These are phyloP conservation scores for Chiloscyllium punctatum DNA, from an alignment of 2,797 vertebrate genomes.

Conservation along the genomic window DNA sequence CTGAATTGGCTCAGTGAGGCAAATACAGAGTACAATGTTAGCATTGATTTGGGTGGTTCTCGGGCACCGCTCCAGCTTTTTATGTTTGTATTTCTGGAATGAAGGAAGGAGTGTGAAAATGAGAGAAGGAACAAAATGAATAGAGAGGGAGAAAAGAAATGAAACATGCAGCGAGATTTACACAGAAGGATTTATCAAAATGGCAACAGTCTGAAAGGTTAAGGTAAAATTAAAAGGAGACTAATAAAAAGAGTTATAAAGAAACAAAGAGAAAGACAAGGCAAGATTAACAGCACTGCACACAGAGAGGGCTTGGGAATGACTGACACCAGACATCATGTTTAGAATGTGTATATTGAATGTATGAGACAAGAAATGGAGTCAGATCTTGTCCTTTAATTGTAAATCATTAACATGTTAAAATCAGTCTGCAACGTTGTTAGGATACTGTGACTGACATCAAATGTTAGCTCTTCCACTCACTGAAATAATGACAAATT, in stretches of 20 bases:
- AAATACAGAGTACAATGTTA: neutral
- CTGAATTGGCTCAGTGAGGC: neutral
- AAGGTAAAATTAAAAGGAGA: neutral
- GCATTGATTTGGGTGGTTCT: neutral
- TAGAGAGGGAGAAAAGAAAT: neutral
- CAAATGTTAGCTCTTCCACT: neutral
- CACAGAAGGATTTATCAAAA: neutral
- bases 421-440: neutral
- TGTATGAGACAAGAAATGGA: neutral
- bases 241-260: neutral
- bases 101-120: neutral
- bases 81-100: neutral
- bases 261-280: neutral
- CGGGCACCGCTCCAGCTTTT: neutral
- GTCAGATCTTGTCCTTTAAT: neutral
- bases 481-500: neutral
- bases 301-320: neutral
- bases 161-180: neutral
- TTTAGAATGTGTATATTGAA: neutral
- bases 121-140: neutral
- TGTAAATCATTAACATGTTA: neutral
- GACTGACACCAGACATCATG: neutral
- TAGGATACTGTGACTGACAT: neutral
- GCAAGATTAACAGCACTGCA: neutral
- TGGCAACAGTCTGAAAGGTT: neutral